These are phyloP conservation scores for Myathropa florea DNA, from an alignment of 2,888 invertebrate species.

Conservation along the genomic window DNA sequence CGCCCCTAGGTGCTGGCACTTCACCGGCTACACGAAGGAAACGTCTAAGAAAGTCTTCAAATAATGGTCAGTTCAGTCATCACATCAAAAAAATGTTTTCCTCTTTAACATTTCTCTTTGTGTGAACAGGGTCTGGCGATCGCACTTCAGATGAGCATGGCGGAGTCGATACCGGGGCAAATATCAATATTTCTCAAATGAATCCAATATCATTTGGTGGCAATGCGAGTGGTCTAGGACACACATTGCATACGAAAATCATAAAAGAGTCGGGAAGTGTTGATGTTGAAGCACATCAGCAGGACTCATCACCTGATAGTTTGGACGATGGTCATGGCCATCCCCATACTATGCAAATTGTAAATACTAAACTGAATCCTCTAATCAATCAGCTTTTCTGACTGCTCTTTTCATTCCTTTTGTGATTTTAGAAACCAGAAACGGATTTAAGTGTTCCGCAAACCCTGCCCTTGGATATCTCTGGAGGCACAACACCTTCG, in stretches of 20 bases:
- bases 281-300: constrained; percentile 82
- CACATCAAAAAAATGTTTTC: constrained; percentile 58
- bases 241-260: constrained; percentile 79
- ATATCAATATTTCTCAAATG: constrained; percentile 81
- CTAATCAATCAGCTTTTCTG: background rate
- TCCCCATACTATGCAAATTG: constrained; percentile 81
- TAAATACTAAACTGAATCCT: constrained; percentile 51
- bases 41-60: constrained; percentile 85
- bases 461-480: constrained; percentile 80
- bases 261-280: constrained; percentile 80
- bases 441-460: constrained; percentile 80
- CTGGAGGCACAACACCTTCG: constrained; percentile 80
- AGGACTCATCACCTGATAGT: constrained; percentile 82
- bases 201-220: constrained; percentile 81
- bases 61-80: constrained; percentile 80
- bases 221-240: constrained; percentile 79
- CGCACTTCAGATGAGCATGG: constrained; percentile 82
- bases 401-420: constrained; percentile 60
- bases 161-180: constrained; percentile 78
- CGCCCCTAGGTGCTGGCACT: constrained; percentile 83
- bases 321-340: constrained; percentile 81
- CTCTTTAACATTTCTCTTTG: background rate
- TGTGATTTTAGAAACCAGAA: constrained; percentile 78
- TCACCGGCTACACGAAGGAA: constrained; percentile 85
- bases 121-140: constrained; percentile 81